Percentiles rank a stretch among this genome's conserved stretches.
These are phyloP conservation scores for Trypoxylus dichotomus DNA, from an alignment of 1,140 invertebrate genomes.

Conservation along the genomic window DNA sequence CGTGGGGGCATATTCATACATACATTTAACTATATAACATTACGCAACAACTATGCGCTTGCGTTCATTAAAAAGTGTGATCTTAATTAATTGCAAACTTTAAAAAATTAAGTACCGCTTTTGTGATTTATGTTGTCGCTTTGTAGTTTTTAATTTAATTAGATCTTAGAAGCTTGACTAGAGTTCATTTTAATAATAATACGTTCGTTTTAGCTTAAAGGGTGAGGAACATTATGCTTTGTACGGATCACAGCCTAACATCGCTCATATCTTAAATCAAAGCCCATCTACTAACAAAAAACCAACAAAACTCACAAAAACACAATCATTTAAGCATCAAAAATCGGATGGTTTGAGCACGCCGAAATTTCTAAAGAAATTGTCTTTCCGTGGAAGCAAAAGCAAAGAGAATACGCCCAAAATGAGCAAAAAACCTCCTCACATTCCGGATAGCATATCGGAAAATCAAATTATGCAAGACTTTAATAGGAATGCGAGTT, in stretches of 20 bases:
- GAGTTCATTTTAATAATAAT: slow-evolving; percentile 14
- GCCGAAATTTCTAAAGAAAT: slow-evolving; percentile 50
- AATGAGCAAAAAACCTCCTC: slow-evolving; percentile 39
- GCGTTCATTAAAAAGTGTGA: too few species aligned
- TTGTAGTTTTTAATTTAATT: not conserved
- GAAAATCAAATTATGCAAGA: slow-evolving; percentile 25
- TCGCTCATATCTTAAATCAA: slow-evolving; percentile 50
- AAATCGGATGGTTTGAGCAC: slow-evolving; percentile 48
- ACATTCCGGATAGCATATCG: slow-evolving; percentile 15
- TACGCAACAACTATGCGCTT: too few species aligned
- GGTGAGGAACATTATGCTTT: slow-evolving; percentile 46
- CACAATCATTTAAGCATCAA: slow-evolving; percentile 52
- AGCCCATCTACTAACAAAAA: slow-evolving; percentile 48
- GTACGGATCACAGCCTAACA: slow-evolving; percentile 54
- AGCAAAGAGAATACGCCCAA: slow-evolving; percentile 39
- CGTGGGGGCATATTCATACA: too few species aligned
- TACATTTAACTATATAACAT: too few species aligned
- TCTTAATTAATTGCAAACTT: too few species aligned
- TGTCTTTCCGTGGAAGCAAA: slow-evolving; percentile 46
- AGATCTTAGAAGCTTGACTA: not conserved
- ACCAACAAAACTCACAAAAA: slow-evolving; percentile 52
- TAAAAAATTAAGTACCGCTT: too few species aligned
- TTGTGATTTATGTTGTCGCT: not conserved
- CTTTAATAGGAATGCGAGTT: slow-evolving; percentile 28
- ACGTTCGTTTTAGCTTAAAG: slow-evolving; percentile 43